Evolutionary conservation across 2,113 vertebrate species (phyloP), one percentile per base, ranked within the genome.

Genomic region (Oryzias woworae): DNA sequence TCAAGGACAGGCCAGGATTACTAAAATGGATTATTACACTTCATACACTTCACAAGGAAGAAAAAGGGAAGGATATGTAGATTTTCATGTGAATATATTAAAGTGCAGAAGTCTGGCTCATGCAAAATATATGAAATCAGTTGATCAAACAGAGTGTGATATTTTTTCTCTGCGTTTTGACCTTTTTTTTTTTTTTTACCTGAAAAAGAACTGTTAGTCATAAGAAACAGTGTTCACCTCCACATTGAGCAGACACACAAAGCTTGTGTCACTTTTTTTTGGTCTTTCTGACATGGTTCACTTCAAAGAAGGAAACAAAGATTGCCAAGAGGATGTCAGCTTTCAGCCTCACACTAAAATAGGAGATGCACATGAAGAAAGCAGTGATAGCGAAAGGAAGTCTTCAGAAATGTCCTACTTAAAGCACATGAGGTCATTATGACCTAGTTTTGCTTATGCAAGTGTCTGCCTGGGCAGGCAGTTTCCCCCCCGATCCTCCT

Each of bases 401-500:
- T 83, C 77, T 85, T 73, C 80, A 80, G 70, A 73, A 69, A 84
- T 88, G 90, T 88, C 90, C 91, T 90, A 92, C 87, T 89, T 90
- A 84, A 77, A 85, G 82, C 83, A 84, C 90, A 87, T 80, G 87
- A 92, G 91, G 91, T 93, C 91, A 92, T 84, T 73, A 72, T 89
- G 91, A 93, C 92, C 91, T 84, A 92, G 84, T 90, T 93, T 86
- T 86, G 85, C 83, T 85, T 81, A 85, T 84, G 77, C 80, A 78
- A 89, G 85, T 81, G 85, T 84, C 78, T 87, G 76, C 82, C 79
- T 73, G 77, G 77, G 80, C 80, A 77, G 68, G 66, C 47, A 58
- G 78, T 77, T 77, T 63, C 72, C 61, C 61, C 59, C 22, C 74
- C 22, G 18, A 75, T 77, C 69, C 75, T 72, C 54, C 54, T 64